Evolutionary conservation across 2,113 vertebrate species (phyloP).

Genomic region (Paralichthys olivaceus): DNA sequence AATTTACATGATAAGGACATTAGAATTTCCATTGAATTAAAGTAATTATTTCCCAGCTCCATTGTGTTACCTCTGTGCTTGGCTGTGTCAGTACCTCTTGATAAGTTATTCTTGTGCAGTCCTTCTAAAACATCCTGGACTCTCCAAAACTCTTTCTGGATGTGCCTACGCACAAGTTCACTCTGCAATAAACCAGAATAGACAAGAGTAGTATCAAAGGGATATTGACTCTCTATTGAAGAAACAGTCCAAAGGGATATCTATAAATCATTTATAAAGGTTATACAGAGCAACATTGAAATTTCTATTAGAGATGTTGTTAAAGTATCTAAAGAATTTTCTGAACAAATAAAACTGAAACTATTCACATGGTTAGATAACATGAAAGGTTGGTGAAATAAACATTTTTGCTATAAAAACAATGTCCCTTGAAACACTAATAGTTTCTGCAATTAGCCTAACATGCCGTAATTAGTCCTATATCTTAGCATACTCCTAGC

Average conservation of each 20-base stretch:
- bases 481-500: too few relatives aligned
- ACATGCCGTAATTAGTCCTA: too few relatives aligned
- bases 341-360: background rate
- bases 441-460: too few relatives aligned
- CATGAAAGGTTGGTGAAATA: too few relatives aligned
- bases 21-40: background rate
- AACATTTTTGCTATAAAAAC: too few relatives aligned
- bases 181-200: conserved; percentile 79
- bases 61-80: conserved; percentile 89
- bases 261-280: background rate
- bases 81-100: conserved; percentile 91
- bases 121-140: conserved; percentile 97
- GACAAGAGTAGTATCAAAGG: background rate
- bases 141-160: conserved; percentile 97
- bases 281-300: too few relatives aligned
- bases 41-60: background rate
- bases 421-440: too few relatives aligned
- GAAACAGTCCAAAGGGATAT: background rate
- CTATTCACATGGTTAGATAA: too few relatives aligned
- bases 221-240: background rate
- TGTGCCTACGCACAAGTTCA: conserved; percentile 89
- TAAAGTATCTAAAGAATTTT: too few relatives aligned
- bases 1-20: background rate
- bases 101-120: conserved; percentile 92
- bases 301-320: too few relatives aligned